Base-by-base conservation (phyloP, 2,797 vertebrate species). In the Acanthurus tractus region DNA sequence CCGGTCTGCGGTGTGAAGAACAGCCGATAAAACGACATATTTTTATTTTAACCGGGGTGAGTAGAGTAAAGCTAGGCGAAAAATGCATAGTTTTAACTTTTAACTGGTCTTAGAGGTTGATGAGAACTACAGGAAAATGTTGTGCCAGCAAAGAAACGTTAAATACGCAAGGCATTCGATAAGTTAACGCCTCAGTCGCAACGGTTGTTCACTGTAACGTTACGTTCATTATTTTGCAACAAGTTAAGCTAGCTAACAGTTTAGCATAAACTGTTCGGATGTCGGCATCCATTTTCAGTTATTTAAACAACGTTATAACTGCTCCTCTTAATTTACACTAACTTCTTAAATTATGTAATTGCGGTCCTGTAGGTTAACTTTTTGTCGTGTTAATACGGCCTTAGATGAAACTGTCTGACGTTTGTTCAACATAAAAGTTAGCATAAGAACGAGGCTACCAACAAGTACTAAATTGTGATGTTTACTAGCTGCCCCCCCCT, bases 1-100 rank as follows among this genome's bases (percentile, higher is more conserved):
- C 2, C 46, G 45, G 42, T 13, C 34, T 50, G 53, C 55, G 8
- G 46, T 8, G 15, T 55, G 29, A n/a, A 4, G 17, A 53, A 12
- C 53, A n/a, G 17, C 3, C 9, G 34, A 50, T 25, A 50, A 17
- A 45, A 36, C 22, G 20, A 62, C 48, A 62, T 1, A 18, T 6
- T 53, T 13, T 49, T 14, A 63, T 25, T 50, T 10, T 4, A 66
- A 52, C 59, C 3, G 15, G 78, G 89, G 89, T 89, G 71, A 75
- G 81, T 81, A 48, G 71, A 75, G 79, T 81, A 48, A 13, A 38
- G 8, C 9, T 0, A 20, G 18, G 23, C 4, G 5, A 10, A 6
- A 0, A 8, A 15, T 40, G 10, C 9, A 1, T 18, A 14, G 1
- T 25, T 3, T 0, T 10, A 44, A 81, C 56, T 74, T 74, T 56